Base-by-base conservation (phyloP, 2,888 invertebrate genomes). In the Calliopum simillimum region DNA sequence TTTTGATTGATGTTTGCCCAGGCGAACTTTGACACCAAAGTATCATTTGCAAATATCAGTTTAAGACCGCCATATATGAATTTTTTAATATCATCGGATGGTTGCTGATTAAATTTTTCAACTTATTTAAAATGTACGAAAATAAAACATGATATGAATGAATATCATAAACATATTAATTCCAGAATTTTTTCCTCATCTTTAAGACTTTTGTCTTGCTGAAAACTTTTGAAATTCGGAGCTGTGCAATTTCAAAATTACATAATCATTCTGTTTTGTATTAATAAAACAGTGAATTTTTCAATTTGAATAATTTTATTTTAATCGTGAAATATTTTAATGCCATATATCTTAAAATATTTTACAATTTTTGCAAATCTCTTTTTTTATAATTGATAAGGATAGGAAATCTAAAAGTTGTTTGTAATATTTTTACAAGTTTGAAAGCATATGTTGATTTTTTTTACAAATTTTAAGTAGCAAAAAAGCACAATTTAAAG, bases 301-400 rank as follows among this genome's bases (percentile, higher is more conserved):
- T 58, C 16, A 21, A 25, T 62, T 63, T 16, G 13, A 47, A 47
- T 65, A 46, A 44, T n/a, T 68, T 69, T 41, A 65, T 13, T 68
- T 70, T 58, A 69, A 69, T 71, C 65, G 61, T 56, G 61, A 66
- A 71, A 66, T 72, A 70, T 68, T 63, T 62, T 68, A 66, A 69
- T 71, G 56, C 68, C 65, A 69, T 73, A 69, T 67, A 63, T 66
- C 71, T 73, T 64, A 64, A 69, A 71, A 73, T 71, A 69, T 68
- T 65, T 65, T 65, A 73, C 67, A 69, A 67, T 69, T 44, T 47
- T 41, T 66, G 63, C 66, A 62, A 21, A 49, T 56, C 59, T 62
- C 51, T 33, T 47, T 59, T 33, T 67, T 21, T 55, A 13, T 43
- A 53, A 58, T 63, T 25, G 56, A 69, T 58, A 23, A 51, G 16